These are phyloP conservation scores for Epizoanthus ramosus DNA, from an alignment of 92 coral and sea anemone species.

Conservation along the genomic window DNA sequence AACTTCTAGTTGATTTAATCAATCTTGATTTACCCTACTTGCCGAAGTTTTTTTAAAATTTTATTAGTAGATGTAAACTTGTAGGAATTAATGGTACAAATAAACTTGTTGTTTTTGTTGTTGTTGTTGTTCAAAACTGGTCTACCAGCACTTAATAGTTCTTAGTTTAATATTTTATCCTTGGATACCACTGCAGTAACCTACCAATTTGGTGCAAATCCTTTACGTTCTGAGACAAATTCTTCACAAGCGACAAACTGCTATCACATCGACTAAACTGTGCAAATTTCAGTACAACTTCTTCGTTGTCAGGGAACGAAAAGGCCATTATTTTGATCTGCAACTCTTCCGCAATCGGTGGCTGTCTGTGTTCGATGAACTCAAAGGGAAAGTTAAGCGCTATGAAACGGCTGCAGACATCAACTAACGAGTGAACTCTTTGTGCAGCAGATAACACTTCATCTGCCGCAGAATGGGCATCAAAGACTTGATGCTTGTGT, in stretches of 20 bases:
- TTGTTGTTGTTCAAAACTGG: too few species aligned
- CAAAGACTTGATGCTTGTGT: too few species aligned
- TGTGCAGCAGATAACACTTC: too few species aligned
- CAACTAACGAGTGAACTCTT: conserved; percentile 57
- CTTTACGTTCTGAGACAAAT: conserved; percentile 64
- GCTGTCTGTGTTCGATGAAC: conserved; percentile 78
- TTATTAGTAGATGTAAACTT: too few species aligned
- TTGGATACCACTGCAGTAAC: conserved; percentile 29
- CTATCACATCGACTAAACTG: conserved; percentile 63
- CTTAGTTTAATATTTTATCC: too few species aligned
- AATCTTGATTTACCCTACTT: too few species aligned
- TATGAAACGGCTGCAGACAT: conserved; percentile 65
- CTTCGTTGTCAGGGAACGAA: conserved; percentile 80
- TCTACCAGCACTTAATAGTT: too few species aligned
- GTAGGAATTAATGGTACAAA: too few species aligned
- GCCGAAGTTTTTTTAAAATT: too few species aligned
- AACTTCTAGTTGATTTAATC: too few species aligned
- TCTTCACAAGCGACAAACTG: conserved; percentile 50
- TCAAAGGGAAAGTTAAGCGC: conserved; percentile 85
- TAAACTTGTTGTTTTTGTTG: too few species aligned
- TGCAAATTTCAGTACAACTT: conserved; percentile 75
- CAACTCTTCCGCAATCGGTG: conserved; percentile 88
- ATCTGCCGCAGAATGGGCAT: too few species aligned
- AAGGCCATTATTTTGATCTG: conserved; percentile 77
- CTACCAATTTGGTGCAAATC: conserved; percentile 88